Conservation (phyloP, 23 tunicate species). For the Aplidium turbinatum region DNA sequence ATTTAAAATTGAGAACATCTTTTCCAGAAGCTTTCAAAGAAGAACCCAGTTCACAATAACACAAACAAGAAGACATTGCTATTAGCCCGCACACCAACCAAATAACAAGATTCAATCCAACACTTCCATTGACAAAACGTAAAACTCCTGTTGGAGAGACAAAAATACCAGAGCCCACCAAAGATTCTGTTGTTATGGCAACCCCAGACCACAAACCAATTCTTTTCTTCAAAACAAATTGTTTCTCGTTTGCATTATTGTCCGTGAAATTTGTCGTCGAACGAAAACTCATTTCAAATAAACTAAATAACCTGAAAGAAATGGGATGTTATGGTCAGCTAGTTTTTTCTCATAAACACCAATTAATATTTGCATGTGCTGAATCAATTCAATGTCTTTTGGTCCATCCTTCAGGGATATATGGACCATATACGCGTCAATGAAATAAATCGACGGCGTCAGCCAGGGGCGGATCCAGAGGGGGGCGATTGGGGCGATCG, state of each 20-base stretch:
- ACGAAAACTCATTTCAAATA: no score
- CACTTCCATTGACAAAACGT: constrained; percentile 46
- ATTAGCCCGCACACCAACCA: constrained; percentile 60
- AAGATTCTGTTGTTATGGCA: constrained; percentile 28
- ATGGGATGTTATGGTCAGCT: no score
- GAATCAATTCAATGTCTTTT: no score
- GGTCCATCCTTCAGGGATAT: no score
- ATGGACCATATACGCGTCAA: no score
- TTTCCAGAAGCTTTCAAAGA: constrained; percentile 39
- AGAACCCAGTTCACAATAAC: constrained; percentile 67
- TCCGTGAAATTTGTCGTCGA: no score
- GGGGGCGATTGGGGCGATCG: no score
- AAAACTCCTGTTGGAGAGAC: constrained; percentile 67
- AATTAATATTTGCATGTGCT: no score
- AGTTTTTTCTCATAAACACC: no score
- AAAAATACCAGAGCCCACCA: constrained; percentile 59
- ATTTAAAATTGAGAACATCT: constrained; percentile 44
- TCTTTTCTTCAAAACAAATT: constrained; percentile 53
- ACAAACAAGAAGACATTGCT: constrained; percentile 42
- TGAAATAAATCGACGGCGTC: no score
- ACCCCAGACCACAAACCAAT: constrained; percentile 66
- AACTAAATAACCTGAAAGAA: no score
- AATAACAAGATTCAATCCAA: constrained; percentile 53
- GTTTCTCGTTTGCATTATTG: constrained; percentile 9
- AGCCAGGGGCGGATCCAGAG: no score